Conservation (phyloP, 2,797 vertebrate species). For the Cygnus olor region DNA sequence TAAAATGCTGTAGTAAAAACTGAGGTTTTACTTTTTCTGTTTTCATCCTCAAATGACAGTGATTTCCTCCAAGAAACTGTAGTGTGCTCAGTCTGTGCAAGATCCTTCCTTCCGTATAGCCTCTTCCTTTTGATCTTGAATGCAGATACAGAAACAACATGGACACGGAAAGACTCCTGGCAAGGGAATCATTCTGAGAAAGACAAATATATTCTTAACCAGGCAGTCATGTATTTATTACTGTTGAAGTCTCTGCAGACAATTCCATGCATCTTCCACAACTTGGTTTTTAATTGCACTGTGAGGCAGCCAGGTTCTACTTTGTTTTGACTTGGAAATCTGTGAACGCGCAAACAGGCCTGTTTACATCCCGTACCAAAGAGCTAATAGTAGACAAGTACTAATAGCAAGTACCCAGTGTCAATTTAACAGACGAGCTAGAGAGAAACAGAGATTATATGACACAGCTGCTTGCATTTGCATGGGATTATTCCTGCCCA, state of each 20-base stretch:
- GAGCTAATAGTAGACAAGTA: background rate
- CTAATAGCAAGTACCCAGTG: background rate
- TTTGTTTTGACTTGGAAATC: constrained; percentile 21
- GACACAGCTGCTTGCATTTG: background rate
- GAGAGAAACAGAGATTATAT: background rate
- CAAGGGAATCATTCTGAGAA: constrained; percentile 15
- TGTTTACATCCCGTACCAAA: background rate
- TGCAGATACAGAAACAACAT: background rate
- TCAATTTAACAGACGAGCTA: background rate
- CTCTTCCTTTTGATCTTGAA: background rate
- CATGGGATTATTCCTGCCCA: background rate
- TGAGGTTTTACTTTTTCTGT: background rate
- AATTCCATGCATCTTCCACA: background rate
- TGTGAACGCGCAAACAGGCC: background rate
- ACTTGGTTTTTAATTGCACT: background rate
- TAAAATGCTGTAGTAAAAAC: background rate
- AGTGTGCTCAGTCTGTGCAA: background rate
- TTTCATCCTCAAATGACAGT: background rate
- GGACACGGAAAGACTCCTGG: background rate
- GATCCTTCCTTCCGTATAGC: background rate
- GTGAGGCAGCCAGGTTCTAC: background rate
- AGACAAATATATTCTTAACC: background rate
- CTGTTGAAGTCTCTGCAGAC: background rate
- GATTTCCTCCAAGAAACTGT: background rate
- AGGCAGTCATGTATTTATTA: background rate